Conservation (phyloP, 1,140 invertebrate species). For the Metaphire vulgaris region DNA sequence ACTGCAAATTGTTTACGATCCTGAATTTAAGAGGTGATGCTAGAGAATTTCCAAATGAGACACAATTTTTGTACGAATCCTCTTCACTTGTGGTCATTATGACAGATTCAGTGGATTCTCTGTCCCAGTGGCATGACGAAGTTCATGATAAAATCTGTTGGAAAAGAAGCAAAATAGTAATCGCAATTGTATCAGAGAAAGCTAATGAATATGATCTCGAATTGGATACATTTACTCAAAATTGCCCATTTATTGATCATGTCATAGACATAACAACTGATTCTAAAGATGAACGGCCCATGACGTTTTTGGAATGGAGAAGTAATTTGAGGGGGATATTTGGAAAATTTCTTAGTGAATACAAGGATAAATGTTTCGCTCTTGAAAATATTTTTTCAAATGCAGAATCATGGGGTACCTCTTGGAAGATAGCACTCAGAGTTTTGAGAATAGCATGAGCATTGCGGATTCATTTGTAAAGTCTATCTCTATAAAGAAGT, state of each 20-base stretch:
- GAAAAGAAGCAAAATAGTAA: neutral
- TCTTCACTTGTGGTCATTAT: neutral
- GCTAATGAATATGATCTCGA: too few relatives aligned
- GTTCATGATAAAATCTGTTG: neutral
- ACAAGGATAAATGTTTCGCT: neutral
- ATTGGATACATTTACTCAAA: too few relatives aligned
- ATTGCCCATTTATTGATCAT: neutral
- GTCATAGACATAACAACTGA: neutral
- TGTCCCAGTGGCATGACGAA: neutral
- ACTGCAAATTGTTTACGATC: neutral
- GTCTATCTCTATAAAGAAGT: neutral
- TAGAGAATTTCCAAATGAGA: neutral
- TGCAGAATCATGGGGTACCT: too few relatives aligned
- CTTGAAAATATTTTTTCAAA: neutral
- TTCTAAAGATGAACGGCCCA: neutral
- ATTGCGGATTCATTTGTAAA: neutral
- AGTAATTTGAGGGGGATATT: neutral
- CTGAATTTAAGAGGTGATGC: slow-evolving; percentile 1
- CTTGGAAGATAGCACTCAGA: neutral
- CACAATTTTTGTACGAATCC: neutral
- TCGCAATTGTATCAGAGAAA: neutral
- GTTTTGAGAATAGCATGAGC: neutral
- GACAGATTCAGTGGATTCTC: neutral
- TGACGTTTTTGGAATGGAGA: neutral
- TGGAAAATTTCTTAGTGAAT: neutral